These are phyloP conservation scores for Drosophila mulleri DNA, from an alignment of 2,888 invertebrate genomes.

Conservation along the genomic window DNA sequence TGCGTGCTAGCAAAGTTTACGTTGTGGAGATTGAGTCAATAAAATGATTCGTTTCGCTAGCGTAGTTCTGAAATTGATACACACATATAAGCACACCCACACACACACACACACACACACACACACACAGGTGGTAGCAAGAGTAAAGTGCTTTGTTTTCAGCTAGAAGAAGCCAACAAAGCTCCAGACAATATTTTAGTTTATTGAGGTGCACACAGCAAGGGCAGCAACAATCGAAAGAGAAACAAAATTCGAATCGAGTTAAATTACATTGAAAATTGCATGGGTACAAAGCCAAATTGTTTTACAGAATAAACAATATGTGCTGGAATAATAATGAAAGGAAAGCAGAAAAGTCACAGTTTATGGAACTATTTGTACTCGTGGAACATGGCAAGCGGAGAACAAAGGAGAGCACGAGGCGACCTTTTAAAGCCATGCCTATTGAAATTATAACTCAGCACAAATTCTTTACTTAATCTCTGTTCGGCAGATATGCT, in stretches of 20 bases:
- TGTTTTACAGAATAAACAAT: conserved; percentile 42
- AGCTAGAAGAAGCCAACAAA: conserved; percentile 11
- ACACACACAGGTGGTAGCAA: conserved; percentile 11
- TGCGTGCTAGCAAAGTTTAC: conserved; percentile 67
- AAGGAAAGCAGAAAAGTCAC: not conserved
- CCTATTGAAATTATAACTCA: not conserved
- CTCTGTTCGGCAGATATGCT: not conserved
- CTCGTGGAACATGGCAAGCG: not conserved
- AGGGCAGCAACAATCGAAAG: conserved; percentile 13
- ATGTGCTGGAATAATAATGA: conserved; percentile 29
- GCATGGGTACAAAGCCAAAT: conserved; percentile 55
- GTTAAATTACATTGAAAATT: conserved; percentile 79
- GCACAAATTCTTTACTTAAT: not conserved
- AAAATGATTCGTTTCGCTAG: conserved; percentile 68
- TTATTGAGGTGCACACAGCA: conserved; percentile 44
- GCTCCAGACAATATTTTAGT: conserved; percentile 51
- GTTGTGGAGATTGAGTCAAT: conserved; percentile 77
- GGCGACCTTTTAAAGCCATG: no score
- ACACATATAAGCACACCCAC: conserved; percentile 33
- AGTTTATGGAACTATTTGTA: conserved; percentile 10
- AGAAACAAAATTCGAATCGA: conserved; percentile 57
- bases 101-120: conserved; percentile 9
- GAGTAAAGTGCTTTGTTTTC: conserved; percentile 42
- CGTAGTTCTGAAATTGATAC: conserved; percentile 70
- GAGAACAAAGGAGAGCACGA: not conserved